Evolutionary conservation across 1,140 invertebrate species (phyloP), one percentile per base, ranked within the genome.

Genomic region (Macrotrachela quadricornifera): DNA sequence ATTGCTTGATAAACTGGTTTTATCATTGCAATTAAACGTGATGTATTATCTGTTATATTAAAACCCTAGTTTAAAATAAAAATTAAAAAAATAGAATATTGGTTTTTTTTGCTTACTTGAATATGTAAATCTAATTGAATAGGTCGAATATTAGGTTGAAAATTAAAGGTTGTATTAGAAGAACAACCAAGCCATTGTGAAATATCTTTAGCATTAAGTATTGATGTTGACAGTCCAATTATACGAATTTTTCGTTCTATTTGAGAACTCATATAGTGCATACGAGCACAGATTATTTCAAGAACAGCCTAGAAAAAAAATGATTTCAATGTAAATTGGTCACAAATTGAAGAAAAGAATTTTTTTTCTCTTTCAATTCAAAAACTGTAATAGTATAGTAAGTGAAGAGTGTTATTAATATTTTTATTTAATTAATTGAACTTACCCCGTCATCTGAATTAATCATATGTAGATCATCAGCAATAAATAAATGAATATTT

Each of bases 1-100:
- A 97, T 84, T 1, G 85, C 80, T 64, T 92, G 88, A 68, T 95
- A 99, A 0, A 87, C 81, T 0, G 92, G 92, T 65, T 94, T 94
- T 0, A 83, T 81, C 94, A 99, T 97, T 0, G 91, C 85, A 2
- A 91, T 80, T 1, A 97, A 74, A 21, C 94, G 75, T 0, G 90
- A 88, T 2, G 83, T 83, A 65, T 92, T 94, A 70, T 99, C 91
- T 0, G 86, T 91, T 13, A 96, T 85, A 71, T 96, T 97, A 65
- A 94, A 87, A 12, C 91, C 88, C 74, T 83, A 71, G 15, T 59
- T 59, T 50, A 54, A 60, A n/a, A 42, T 12, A 36, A 30, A 6
- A 12, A 42, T 15, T 6, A 6, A 10, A 42, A 42, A 8, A 16
- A 42, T 6, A n/a, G 38, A 42, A 16, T 10, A 49, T 38, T 11